Percentiles rank a stretch among this genome's conserved stretches.
Conservation (phyloP, 2,113 vertebrate genomes). For the Motacilla tschutschensis region DNA sequence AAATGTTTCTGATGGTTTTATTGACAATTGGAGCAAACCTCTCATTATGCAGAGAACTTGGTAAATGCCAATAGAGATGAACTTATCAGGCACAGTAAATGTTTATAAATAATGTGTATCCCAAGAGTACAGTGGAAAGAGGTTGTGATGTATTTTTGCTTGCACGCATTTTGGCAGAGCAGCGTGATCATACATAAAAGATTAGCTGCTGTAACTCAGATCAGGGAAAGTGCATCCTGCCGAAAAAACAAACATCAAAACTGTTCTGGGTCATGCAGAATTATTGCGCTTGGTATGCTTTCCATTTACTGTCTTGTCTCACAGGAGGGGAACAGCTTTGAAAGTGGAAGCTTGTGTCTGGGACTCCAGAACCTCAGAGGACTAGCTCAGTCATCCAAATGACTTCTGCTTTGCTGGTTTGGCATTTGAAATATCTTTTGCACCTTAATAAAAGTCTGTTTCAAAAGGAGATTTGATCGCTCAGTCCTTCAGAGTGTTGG, state of each 20-base stretch:
- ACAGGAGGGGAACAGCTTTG: not conserved
- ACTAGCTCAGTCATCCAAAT: not conserved
- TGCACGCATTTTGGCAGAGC: constrained; percentile 50
- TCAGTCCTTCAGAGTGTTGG: not conserved
- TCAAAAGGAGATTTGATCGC: not conserved
- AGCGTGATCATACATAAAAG: constrained; percentile 31
- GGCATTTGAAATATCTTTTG: not conserved
- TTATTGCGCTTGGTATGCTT: not conserved
- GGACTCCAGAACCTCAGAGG: not conserved
- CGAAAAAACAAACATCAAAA: constrained; percentile 34
- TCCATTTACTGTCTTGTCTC: not conserved
- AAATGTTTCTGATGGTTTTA: not conserved
- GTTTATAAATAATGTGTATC: constrained; percentile 11
- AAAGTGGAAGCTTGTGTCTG: not conserved
- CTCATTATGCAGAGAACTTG: not conserved
- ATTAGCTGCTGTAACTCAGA: constrained; percentile 47
- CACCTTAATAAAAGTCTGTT: not conserved
- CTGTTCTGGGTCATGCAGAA: constrained; percentile 4
- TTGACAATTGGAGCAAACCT: not conserved
- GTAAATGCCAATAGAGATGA: not conserved
- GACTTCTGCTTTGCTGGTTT: not conserved
- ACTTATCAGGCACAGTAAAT: constrained; percentile 36
- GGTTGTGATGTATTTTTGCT: constrained; percentile 47
- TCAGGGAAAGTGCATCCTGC: constrained; percentile 17
- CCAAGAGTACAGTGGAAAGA: constrained; percentile 1